phyloP scores from a whole-genome alignment of 2,113 vertebrate genomes.

The Serinus canaria region DNA sequence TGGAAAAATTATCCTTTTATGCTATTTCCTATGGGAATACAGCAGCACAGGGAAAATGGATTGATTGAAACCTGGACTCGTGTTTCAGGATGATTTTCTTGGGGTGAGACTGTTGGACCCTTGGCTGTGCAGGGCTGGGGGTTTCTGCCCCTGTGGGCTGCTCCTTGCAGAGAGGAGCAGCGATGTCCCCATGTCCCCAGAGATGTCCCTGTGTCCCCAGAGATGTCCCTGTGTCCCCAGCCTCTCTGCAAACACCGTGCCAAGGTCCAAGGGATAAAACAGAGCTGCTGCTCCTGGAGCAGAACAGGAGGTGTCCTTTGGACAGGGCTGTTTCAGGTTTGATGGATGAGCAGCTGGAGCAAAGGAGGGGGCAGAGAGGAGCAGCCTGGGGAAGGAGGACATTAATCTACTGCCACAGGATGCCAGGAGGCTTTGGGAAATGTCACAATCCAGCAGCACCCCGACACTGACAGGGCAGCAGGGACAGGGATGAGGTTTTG shows the following conservation, averaged over 20 bases:
- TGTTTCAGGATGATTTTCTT: fast-evolving
- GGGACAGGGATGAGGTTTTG: not conserved
- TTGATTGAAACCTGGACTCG: fast-evolving
- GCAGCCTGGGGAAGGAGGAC: not conserved
- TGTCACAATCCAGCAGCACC: not conserved
- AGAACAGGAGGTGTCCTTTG: not conserved
- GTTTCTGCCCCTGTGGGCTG: not conserved
- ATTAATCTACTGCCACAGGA: not conserved
- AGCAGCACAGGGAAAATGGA: not conserved
- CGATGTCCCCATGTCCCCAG: not conserved
- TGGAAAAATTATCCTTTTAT: not conserved
- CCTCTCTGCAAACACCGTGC: not conserved
- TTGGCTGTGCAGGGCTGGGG: not conserved
- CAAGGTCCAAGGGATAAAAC: not conserved
- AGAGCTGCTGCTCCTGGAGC: not conserved
- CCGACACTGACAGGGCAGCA: not conserved
- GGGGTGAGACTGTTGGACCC: not conserved
- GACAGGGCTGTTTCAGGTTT: not conserved
- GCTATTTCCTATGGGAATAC: not conserved
- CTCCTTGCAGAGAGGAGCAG: not conserved
- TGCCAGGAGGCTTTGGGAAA: not conserved
- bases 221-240: not conserved
- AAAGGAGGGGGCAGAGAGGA: not conserved
- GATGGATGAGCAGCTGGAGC: not conserved
- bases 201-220: fast-evolving